Conservation (phyloP, 1,140 invertebrate genomes). For the Agrypnia vestita region DNA sequence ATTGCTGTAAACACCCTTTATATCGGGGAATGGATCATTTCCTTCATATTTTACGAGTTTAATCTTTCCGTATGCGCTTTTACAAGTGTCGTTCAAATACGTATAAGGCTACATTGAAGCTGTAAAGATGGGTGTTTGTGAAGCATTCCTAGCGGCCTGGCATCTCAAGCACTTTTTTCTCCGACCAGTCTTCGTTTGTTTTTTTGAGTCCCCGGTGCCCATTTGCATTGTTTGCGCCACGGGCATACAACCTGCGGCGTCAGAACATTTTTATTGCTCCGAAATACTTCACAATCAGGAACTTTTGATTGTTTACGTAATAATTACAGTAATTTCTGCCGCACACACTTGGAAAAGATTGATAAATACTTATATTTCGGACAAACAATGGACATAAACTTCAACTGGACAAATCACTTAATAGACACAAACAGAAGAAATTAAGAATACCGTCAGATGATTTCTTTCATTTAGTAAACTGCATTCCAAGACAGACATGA, state of each 20-base stretch:
- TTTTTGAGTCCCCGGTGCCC: conserved; percentile 18
- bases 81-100: conserved; percentile 8
- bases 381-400: no score
- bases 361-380: no score
- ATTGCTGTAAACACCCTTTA: not conserved
- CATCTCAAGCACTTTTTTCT: conserved; percentile 28
- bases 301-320: no score
- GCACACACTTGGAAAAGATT: no score
- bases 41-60: conserved; percentile 1
- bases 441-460: no score
- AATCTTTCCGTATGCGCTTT: not conserved
- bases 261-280: conserved; percentile 17
- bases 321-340: no score
- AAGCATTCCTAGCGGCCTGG: conserved; percentile 3
- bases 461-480: no score
- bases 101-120: not conserved
- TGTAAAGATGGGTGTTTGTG: conserved; percentile 7
- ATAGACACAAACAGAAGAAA: no score
- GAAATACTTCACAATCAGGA: not conserved
- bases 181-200: not conserved
- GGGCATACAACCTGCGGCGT: conserved; percentile 1
- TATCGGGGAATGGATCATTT: not conserved
- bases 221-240: conserved; percentile 38
- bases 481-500: no score
- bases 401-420: no score